Conservation (phyloP, 2,888 invertebrate genomes). For the Philereme vetulata region DNA sequence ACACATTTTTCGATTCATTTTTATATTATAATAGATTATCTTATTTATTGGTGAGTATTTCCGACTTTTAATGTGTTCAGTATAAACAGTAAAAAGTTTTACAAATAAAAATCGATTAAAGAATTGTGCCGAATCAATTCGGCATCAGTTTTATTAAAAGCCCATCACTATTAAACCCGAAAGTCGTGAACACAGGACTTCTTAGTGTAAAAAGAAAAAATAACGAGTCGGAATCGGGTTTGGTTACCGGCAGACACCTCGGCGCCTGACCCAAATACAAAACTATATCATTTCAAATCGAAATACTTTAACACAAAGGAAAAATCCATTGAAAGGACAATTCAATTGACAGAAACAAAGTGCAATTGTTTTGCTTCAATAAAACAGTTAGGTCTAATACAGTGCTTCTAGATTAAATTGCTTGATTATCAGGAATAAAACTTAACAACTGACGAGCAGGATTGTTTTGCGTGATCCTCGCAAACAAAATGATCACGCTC, state of each 20-base stretch:
- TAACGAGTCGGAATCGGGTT: constrained; percentile 37
- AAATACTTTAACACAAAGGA: constrained; percentile 19
- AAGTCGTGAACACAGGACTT: constrained; percentile 19
- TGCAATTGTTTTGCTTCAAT: constrained; percentile 7
- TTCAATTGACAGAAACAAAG: constrained; percentile 7
- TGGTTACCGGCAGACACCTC: constrained; percentile 53
- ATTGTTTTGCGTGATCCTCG: constrained; percentile 25
- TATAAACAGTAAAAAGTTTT: too few species aligned
- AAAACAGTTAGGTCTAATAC: constrained; percentile 11
- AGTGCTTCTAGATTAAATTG: constrained; percentile 15
- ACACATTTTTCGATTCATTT: too few species aligned
- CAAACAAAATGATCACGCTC: constrained; percentile 6
- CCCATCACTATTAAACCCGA: constrained; percentile 25
- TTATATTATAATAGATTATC: not conserved
- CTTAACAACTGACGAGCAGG: constrained; percentile 14
- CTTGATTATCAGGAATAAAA: constrained; percentile 15
- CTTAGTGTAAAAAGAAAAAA: constrained; percentile 21
- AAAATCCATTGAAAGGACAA: constrained; percentile 14
- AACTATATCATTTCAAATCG: constrained; percentile 35
- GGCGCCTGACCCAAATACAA: constrained; percentile 55
- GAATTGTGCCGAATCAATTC: constrained; percentile 1
- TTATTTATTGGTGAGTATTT: not conserved
- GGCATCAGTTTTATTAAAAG: constrained; percentile 3
- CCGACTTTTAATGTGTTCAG: too few species aligned
- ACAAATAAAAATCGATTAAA: too few species aligned